These are phyloP conservation scores for Nomada ferruginata DNA, from an alignment of 2,888 invertebrate species.

Conservation along the genomic window DNA sequence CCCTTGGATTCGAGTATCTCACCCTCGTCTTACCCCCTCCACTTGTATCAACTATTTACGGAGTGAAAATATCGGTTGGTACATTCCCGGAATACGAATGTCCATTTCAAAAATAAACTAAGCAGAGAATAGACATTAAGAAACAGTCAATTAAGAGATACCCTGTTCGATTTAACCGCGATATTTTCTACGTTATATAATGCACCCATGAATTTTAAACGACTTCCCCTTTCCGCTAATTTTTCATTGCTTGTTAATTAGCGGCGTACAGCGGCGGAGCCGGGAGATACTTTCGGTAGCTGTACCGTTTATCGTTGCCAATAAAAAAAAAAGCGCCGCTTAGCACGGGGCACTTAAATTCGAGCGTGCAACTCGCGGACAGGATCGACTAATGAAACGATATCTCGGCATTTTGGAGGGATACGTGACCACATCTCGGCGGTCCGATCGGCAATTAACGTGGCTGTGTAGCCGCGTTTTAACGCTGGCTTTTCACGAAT, in stretches of 20 bases:
- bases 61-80: constrained; percentile 40
- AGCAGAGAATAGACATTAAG: neutral
- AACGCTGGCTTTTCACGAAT: constrained; percentile 59
- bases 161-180: constrained; percentile 3
- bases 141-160: constrained; percentile 28
- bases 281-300: neutral
- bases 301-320: constrained; percentile 24
- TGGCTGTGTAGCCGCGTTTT: constrained; percentile 54
- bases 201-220: neutral
- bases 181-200: constrained; percentile 25
- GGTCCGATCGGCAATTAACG: constrained; percentile 64
- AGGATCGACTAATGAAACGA: constrained; percentile 60
- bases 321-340: constrained; percentile 46
- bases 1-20: constrained; percentile 46
- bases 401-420: constrained; percentile 46
- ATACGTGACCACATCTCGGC: constrained; percentile 58
- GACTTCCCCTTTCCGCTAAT: constrained; percentile 7
- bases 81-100: neutral
- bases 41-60: constrained; percentile 44
- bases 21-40: constrained; percentile 21
- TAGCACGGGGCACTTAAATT: constrained; percentile 42
- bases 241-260: constrained; percentile 52
- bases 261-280: neutral
- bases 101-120: constrained; percentile 19
- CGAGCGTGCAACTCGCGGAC: constrained; percentile 20